Percentiles rank a stretch among this genome's conserved stretches.
Evolutionary conservation across 2,113 vertebrate species (phyloP).

Genomic region (Conger conger): DNA sequence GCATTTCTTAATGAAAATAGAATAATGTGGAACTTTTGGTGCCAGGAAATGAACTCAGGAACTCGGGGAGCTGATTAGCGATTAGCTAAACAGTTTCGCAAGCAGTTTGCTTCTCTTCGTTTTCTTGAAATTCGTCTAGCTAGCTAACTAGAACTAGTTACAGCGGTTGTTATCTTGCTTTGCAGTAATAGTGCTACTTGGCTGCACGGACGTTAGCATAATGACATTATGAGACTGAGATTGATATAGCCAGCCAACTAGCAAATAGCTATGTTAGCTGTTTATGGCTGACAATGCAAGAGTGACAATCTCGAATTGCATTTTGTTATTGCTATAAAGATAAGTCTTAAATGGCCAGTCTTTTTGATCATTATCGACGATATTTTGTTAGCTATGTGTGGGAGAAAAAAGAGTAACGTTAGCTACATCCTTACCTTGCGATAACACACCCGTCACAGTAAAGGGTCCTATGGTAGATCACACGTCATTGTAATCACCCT

Average conservation of each 20-base stretch:
- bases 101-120: no score
- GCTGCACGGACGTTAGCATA: neutral
- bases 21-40: no score
- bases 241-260: neutral
- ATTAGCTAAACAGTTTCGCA: no score
- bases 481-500: neutral
- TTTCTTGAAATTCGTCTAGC: no score
- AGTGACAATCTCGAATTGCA: neutral
- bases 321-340: neutral
- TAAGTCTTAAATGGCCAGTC: neutral
- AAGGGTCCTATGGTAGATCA: neutral
- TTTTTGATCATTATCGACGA: neutral
- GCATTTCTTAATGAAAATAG: neutral
- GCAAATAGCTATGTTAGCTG: neutral
- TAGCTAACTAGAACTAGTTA: no score
- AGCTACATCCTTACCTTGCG: slow-evolving; percentile 20
- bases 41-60: no score
- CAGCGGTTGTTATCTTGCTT: neutral
- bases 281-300: neutral
- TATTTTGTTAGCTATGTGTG: neutral
- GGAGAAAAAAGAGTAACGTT: slow-evolving; percentile 7
- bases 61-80: no score
- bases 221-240: neutral
- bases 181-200: neutral
- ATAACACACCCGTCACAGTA: slow-evolving; percentile 8